These are phyloP conservation scores for Enhydra lutris DNA, from an alignment of 2,113 vertebrate genomes.

Conservation along the genomic window DNA sequence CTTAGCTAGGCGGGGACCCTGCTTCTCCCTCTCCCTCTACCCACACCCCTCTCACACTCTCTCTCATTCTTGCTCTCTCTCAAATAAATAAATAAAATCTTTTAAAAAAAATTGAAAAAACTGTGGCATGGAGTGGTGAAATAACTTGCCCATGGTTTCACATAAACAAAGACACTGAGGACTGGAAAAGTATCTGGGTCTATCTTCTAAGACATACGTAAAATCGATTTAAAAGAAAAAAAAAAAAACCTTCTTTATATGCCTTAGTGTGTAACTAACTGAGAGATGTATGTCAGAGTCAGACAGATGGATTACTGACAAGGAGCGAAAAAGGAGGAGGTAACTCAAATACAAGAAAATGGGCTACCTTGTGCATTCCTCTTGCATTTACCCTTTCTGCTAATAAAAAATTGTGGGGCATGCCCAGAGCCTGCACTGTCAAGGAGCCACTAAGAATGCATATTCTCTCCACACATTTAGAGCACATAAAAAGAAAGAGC, in stretches of 20 bases:
- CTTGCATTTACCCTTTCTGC: neutral
- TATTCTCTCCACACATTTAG: neutral
- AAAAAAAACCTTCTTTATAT: neutral
- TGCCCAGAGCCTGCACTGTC: neutral
- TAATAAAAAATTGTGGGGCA: neutral
- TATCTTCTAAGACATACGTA: neutral
- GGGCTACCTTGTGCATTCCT: neutral
- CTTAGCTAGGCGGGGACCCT: neutral
- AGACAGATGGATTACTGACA: neutral
- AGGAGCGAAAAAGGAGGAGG: neutral
- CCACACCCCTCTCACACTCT: neutral
- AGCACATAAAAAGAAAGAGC: neutral
- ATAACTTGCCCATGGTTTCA: neutral
- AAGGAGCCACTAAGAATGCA: neutral
- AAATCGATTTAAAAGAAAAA: neutral
- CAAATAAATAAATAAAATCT: neutral
- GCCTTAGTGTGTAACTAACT: neutral
- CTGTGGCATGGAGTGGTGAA: neutral
- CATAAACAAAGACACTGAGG: neutral
- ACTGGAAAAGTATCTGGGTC: neutral
- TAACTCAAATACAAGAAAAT: neutral
- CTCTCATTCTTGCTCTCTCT: too few relatives aligned
- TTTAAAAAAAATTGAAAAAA: neutral
- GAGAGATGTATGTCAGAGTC: neutral
- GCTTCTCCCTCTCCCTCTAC: neutral